phyloP scores from a whole-genome alignment of 2,888 invertebrate species.

The Polyommatus icarus region DNA sequence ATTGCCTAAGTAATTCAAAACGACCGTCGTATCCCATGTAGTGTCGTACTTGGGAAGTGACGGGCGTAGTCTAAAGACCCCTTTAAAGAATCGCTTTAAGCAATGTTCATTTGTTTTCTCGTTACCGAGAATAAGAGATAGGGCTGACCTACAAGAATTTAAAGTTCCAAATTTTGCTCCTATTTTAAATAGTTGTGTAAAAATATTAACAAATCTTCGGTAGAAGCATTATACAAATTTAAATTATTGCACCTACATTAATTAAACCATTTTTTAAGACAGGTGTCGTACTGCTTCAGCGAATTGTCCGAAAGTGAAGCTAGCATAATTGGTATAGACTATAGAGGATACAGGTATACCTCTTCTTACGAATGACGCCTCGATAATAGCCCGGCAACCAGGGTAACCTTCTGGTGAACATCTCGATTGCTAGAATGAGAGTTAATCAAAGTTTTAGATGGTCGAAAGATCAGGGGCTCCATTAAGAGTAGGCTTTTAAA shows the following conservation, averaged over 20 bases:
- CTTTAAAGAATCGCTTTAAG: constrained; percentile 36
- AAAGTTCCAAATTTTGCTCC: constrained; percentile 29
- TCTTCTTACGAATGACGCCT: not conserved
- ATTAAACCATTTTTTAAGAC: no score
- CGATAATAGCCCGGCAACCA: constrained; percentile 26
- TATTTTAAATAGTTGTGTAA: constrained; percentile 26
- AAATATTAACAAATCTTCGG: not conserved
- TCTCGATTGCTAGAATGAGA: constrained; percentile 21
- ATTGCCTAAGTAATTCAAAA: constrained; percentile 30
- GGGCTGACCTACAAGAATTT: constrained; percentile 35
- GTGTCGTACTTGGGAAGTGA: constrained; percentile 35
- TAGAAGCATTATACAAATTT: not conserved
- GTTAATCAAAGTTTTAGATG: not conserved
- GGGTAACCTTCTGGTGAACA: constrained; percentile 14
- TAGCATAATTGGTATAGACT: constrained; percentile 7
- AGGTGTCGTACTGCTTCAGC: not conserved
- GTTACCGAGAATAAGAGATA: constrained; percentile 32
- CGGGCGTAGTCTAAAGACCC: constrained; percentile 34
- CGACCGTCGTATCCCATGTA: constrained; percentile 35
- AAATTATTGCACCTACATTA: no score
- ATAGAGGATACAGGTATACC: not conserved
- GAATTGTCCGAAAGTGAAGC: constrained; percentile 20
- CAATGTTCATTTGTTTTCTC: constrained; percentile 29
- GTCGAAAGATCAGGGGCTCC: not conserved
- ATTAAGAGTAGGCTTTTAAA: no score